phyloP scores from a whole-genome alignment of 2,888 invertebrate species.

The Thelaira solivaga region DNA sequence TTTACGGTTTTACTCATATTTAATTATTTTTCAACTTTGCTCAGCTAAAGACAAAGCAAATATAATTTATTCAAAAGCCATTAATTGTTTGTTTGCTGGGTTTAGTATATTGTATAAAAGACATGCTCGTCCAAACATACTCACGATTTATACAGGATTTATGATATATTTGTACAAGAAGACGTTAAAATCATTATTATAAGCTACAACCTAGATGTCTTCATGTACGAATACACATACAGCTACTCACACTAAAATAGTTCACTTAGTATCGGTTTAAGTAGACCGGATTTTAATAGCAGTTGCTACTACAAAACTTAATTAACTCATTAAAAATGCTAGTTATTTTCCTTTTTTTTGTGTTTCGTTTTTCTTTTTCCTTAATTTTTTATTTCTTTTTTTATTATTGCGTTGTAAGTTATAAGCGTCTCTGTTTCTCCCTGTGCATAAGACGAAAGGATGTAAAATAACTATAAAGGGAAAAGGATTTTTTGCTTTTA shows the following conservation, averaged over 20 bases:
- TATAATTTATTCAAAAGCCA: too few relatives aligned
- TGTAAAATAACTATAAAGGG: slow-evolving; percentile 46
- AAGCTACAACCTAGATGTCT: slow-evolving; percentile 29
- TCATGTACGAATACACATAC: not conserved
- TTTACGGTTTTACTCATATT: too few relatives aligned
- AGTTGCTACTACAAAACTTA: slow-evolving; percentile 70
- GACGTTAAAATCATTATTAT: slow-evolving; percentile 45
- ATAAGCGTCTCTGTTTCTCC: slow-evolving; percentile 25
- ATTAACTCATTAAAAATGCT: slow-evolving; percentile 74
- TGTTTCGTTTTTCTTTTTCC: not conserved
- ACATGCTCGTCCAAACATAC: not conserved
- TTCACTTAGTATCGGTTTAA: slow-evolving; percentile 9
- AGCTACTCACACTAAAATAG: not conserved
- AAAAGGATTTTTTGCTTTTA: slow-evolving; percentile 30
- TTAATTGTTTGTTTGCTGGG: not conserved
- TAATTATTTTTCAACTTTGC: too few relatives aligned
- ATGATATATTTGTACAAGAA: slow-evolving; percentile 64
- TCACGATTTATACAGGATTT: slow-evolving; percentile 46
- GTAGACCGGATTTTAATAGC: slow-evolving; percentile 30
- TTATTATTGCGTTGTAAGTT: slow-evolving; percentile 3
- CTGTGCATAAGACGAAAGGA: slow-evolving; percentile 50
- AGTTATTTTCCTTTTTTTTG: slow-evolving; percentile 36
- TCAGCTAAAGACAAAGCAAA: too few relatives aligned
- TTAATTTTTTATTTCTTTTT: too few relatives aligned
- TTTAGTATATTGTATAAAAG: not conserved